Conservation (phyloP, 64 coral and sea anemone species). For the Acropora tenuis region DNA sequence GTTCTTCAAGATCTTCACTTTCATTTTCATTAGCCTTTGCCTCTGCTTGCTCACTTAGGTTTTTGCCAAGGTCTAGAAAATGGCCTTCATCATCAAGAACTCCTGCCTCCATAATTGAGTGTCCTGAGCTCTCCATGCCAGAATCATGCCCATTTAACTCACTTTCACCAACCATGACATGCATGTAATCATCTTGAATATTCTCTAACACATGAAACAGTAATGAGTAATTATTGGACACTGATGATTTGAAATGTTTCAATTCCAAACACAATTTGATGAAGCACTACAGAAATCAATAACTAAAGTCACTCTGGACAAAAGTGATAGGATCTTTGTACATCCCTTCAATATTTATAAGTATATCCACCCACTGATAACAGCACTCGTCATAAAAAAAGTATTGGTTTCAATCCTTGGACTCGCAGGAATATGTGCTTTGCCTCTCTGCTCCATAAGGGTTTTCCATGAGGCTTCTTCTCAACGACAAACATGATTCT, state of each 20-base stretch:
- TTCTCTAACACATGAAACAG: not conserved
- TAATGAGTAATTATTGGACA: not conserved
- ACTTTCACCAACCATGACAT: not conserved
- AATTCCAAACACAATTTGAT: no score
- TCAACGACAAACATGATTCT: no score
- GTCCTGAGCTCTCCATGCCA: conserved; percentile 39
- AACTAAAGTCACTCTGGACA: no score
- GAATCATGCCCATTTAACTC: conserved; percentile 12
- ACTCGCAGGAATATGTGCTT: no score
- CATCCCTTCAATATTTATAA: no score
- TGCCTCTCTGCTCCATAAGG: no score
- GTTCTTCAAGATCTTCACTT: not conserved
- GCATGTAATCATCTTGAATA: conserved; percentile 20
- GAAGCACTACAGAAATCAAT: no score
- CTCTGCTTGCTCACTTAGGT: not conserved
- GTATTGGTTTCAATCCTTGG: no score
- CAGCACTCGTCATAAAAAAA: no score
- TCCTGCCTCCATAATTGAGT: conserved; percentile 28
- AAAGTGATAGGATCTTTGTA: no score
- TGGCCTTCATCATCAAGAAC: not conserved
- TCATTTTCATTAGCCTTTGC: not conserved
- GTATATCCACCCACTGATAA: no score
- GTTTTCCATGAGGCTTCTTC: no score
- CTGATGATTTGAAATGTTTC: not conserved
- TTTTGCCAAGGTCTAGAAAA: not conserved